Evolutionary conservation across 2,888 invertebrate genomes (phyloP).

Genomic region (Torymus auratus): DNA sequence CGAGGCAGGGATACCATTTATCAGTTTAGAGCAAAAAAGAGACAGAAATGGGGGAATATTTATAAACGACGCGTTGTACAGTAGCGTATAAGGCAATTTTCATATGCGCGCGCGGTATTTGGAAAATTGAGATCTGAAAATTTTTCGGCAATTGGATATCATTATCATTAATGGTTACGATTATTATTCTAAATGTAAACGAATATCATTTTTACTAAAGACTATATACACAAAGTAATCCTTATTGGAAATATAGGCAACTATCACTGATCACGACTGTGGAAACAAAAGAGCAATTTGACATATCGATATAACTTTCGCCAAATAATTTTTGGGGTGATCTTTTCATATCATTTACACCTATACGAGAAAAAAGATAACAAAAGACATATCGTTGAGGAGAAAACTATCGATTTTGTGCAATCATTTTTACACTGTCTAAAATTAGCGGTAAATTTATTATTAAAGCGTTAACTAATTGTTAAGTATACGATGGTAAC

Average conservation of each 20-base stretch:
- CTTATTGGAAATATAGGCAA: background rate
- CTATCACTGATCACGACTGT: constrained; percentile 4
- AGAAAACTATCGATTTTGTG: constrained; percentile 32
- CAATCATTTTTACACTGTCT: constrained; percentile 37
- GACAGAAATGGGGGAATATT: constrained; percentile 24
- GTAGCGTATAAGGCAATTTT: constrained; percentile 55
- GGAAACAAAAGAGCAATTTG: constrained; percentile 41
- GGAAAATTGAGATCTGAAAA: constrained; percentile 25
- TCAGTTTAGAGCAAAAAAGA: constrained; percentile 35
- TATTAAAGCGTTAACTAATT: constrained; percentile 45
- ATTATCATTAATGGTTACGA: constrained; percentile 7
- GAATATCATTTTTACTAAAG: background rate
- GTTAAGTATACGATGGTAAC: constrained; percentile 29
- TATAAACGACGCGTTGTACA: constrained; percentile 56
- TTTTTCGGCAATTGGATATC: constrained; percentile 19
- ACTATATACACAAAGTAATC: no score
- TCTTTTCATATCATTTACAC: constrained; percentile 44
- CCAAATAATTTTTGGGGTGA: constrained; percentile 33
- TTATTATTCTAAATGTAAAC: constrained; percentile 18
- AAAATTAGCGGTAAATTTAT: constrained; percentile 22
- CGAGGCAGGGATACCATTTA: constrained; percentile 11
- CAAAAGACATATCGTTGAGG: constrained; percentile 39
- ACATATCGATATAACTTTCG: constrained; percentile 42
- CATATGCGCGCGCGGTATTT: constrained; percentile 26
- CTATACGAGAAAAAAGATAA: background rate